Evolutionary conservation across 2,888 invertebrate genomes (phyloP).

Genomic region (Scrobipalpa costella): DNA sequence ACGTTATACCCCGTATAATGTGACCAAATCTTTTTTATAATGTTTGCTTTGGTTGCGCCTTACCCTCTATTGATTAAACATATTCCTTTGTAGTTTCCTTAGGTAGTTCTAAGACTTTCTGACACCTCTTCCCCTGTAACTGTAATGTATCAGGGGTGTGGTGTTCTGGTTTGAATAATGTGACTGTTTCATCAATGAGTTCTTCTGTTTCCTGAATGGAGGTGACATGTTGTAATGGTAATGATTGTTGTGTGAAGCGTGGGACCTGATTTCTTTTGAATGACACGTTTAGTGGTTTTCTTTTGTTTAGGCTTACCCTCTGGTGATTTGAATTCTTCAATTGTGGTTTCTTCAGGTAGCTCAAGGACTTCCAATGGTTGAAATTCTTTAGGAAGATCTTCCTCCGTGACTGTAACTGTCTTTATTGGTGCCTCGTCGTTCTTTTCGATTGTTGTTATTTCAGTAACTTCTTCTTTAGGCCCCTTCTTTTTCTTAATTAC

Average conservation of each 20-base stretch:
- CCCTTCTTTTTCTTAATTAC: constrained; percentile 62
- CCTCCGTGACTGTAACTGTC: constrained; percentile 44
- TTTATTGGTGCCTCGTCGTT: constrained; percentile 58
- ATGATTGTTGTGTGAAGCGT: constrained; percentile 55
- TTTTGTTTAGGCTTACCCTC: constrained; percentile 47
- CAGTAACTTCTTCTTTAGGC: constrained; percentile 67
- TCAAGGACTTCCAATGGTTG: constrained; percentile 36
- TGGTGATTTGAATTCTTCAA: constrained; percentile 35
- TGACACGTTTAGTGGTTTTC: constrained; percentile 48
- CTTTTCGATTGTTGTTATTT: constrained; percentile 67
- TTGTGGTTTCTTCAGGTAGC: constrained; percentile 38
- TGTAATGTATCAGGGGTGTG: constrained; percentile 36
- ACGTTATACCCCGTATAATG: constrained; percentile 29
- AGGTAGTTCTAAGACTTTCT: constrained; percentile 49
- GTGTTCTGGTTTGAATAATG: constrained; percentile 27
- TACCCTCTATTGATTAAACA: constrained; percentile 39
- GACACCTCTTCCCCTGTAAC: constrained; percentile 17
- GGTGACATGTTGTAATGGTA: constrained; percentile 39
- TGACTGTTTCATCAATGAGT: constrained; percentile 45
- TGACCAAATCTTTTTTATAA: not conserved
- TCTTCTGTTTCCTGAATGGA: constrained; percentile 35
- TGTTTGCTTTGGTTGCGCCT: constrained; percentile 1
- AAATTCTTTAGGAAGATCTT: constrained; percentile 39
- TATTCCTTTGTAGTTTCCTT: constrained; percentile 51
- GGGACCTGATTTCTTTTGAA: constrained; percentile 48